Percentiles rank a stretch among this genome's conserved stretches.
Evolutionary conservation across 1,140 invertebrate genomes (phyloP).

Genomic region (Nylanderia fulva): DNA sequence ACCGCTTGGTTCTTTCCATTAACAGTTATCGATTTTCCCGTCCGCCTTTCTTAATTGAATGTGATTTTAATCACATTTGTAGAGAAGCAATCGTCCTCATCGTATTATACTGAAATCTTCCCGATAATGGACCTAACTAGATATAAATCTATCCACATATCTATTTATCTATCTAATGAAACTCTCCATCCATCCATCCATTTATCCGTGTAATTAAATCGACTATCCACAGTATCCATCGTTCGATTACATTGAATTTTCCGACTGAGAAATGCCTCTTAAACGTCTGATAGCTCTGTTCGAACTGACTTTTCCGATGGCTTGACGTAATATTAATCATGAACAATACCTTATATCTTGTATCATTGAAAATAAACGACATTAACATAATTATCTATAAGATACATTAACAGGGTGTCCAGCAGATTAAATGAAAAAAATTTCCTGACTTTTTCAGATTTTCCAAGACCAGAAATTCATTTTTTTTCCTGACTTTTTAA

Average conservation of each 20-base stretch:
- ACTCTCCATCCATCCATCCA: constrained; percentile 34
- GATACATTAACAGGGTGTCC: no score
- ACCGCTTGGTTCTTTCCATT: constrained; percentile 32
- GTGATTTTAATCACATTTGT: constrained; percentile 61
- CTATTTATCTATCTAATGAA: constrained; percentile 61
- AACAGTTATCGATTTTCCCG: constrained; percentile 49
- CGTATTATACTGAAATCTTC: constrained; percentile 47
- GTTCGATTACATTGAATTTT: constrained; percentile 31
- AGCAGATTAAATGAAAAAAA: no score
- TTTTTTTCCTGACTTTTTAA: no score
- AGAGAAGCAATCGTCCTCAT: constrained; percentile 38
- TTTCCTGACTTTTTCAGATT: no score
- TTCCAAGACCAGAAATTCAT: no score
- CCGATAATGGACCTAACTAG: constrained; percentile 47
- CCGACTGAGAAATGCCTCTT: constrained; percentile 21
- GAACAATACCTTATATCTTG: not conserved
- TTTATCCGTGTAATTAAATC: constrained; percentile 49
- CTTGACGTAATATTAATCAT: not conserved
- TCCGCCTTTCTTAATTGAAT: constrained; percentile 47
- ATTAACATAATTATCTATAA: constrained; percentile 1
- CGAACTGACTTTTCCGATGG: not conserved
- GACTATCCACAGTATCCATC: constrained; percentile 1
- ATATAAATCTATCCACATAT: constrained; percentile 53
- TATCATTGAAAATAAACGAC: not conserved
- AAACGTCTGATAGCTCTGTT: not conserved